These are phyloP conservation scores for Chelonus insularis DNA, from an alignment of 1,140 invertebrate species.

Conservation along the genomic window DNA sequence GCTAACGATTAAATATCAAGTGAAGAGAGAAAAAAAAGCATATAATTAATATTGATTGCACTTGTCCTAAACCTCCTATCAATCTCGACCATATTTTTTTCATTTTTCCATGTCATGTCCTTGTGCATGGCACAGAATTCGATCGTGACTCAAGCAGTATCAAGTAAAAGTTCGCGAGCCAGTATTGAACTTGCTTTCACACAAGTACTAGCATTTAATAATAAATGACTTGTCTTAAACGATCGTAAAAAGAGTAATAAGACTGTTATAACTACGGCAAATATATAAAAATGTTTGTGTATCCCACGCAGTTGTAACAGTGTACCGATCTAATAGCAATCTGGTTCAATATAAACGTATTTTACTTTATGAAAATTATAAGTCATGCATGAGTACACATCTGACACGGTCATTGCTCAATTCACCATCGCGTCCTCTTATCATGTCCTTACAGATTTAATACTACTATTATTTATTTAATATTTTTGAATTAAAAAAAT, in stretches of 20 bases:
- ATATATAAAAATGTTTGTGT: too few relatives aligned
- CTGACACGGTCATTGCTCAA: conserved; percentile 28
- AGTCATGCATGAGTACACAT: conserved; percentile 40
- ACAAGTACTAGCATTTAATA: not conserved
- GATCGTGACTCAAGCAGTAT: not conserved
- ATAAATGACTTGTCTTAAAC: not conserved
- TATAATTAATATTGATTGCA: not conserved
- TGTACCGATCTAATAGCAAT: not conserved
- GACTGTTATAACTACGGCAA: too few relatives aligned
- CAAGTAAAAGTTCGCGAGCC: conserved; percentile 12
- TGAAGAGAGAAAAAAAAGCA: too few relatives aligned
- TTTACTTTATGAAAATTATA: conserved; percentile 27
- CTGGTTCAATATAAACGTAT: not conserved
- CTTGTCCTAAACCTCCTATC: not conserved
- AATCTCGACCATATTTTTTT: not conserved
- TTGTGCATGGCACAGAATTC: not conserved
- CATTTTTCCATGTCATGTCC: not conserved
- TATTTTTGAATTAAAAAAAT: too few relatives aligned
- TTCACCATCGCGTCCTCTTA: not conserved
- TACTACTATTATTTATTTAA: not conserved
- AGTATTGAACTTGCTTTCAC: conserved; percentile 18
- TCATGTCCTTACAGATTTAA: not conserved
- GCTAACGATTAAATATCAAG: too few relatives aligned
- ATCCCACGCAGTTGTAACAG: too few relatives aligned
- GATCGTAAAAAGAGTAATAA: too few relatives aligned